Base-by-base conservation (phyloP, 1,140 invertebrate species). In the Thalassaphorura encarpata region DNA sequence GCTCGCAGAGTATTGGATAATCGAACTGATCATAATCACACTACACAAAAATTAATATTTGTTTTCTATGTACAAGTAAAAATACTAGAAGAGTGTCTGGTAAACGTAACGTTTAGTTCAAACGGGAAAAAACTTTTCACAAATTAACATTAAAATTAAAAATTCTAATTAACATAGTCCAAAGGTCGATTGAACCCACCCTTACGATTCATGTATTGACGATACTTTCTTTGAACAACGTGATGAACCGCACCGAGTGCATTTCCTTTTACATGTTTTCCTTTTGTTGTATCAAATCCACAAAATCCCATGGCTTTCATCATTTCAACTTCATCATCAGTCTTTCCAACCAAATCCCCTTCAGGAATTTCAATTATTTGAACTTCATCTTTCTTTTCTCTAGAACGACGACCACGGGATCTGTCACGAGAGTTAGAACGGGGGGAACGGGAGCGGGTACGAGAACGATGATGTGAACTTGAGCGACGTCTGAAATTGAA, bases 201-300 rank as follows among this genome's bases (percentile, higher is more conserved):
- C 75, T 96, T 94, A 54, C 96, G 80, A 73, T 99, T 99, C 96
- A 99, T 99, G 68, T 99, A 99, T 74, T 99, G 96, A 56, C 94
- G 82, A 71, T 98, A 98, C 74, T 96, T 93, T 67, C 95, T 77
- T 76, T 97, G 97, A 47, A 96, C 78, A 52, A 95, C 90, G 51
- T 97, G 87, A 72, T 97, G 94, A 57, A 96, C 90, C 24, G 83
- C 85, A 21, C 89, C 90, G 26, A 83, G 80, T 68, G 95, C 88
- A 71, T 97, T 97, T 1, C 89, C 90, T 13, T 88, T 82, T 0
- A 97, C 91, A 75, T 94, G 90, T 71, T 96, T 88, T 26, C 86
- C 86, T 78, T 98, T 97, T 0, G 94, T 97, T 0, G 87, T 83
- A 21, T 69, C 85, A 74, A 99, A 99, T 45, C 79, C 83, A 71